Evolutionary conservation across 2,888 invertebrate genomes (phyloP).

Genomic region (Zele albiditarsus): DNA sequence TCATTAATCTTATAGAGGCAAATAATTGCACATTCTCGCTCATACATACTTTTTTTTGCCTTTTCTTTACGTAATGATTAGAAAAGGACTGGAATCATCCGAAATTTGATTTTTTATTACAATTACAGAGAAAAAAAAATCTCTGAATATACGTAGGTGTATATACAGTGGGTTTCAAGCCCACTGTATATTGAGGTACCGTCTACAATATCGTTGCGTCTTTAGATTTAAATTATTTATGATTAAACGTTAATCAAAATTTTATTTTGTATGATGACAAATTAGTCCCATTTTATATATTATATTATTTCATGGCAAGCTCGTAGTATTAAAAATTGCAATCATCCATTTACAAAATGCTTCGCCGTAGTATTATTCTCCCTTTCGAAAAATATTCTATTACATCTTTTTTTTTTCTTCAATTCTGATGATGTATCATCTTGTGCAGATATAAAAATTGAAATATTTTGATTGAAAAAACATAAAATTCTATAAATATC

Average conservation of each 20-base stretch:
- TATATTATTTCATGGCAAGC: neutral
- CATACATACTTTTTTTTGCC: no score
- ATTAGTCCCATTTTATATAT: neutral
- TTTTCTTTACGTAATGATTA: no score
- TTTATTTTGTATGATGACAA: neutral
- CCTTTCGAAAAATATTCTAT: neutral
- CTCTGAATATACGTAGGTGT: neutral
- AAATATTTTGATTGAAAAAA: neutral
- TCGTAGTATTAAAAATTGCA: neutral
- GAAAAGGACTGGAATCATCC: no score
- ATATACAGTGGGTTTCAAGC: neutral
- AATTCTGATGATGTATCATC: neutral
- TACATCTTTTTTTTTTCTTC: neutral
- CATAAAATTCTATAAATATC: neutral
- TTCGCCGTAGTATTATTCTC: neutral
- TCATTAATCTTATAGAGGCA: constrained; percentile 14
- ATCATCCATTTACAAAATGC: neutral
- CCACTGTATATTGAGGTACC: neutral
- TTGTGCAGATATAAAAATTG: neutral
- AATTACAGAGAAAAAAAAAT: neutral
- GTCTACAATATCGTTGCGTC: neutral
- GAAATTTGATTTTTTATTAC: neutral
- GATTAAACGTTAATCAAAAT: neutral
- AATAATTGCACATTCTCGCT: neutral
- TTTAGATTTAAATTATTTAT: neutral